Evolutionary conservation across 2,888 invertebrate species (phyloP), one percentile per base, ranked within the genome.

Genomic region (Drosophila mettleri): DNA sequence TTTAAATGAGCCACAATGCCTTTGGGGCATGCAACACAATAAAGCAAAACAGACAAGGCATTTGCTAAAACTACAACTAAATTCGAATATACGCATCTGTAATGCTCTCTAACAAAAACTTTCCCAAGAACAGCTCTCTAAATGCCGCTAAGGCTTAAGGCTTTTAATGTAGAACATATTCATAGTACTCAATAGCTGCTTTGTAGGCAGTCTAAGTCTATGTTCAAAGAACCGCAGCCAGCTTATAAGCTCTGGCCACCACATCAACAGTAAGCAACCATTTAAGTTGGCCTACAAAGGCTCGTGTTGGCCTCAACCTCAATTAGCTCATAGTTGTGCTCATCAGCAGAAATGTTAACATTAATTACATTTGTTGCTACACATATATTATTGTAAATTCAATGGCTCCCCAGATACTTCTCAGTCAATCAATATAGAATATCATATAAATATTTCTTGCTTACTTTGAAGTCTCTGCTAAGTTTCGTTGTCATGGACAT

Each of bases 1-100:
- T 73, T 84, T 76, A 84, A 82, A 75, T 79, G 71, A 75, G 84
- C 84, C 77, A 52, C 79, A 79, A 81, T 69, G 72, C 81, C 68
- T 69, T 75, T 81, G 68, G 68, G 66, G 72, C 75, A 69, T 72
- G 59, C 71, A 66, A 24, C 65, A 60, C 43, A 31, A 22, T 31
- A 20, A 63, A 43, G 52, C 60, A 64, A 61, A 71, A 53, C 54
- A 71, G 52, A 45, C 66, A 59, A 39, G 33, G 20, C 10, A 41
- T 14, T 57, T 31, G 34, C 31, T 12, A 2, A 14, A n/a, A 18
- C 10, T 16, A 10, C 12, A 29, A 8, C 8, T 10, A 4, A 4
- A 43, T n/a, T 43, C 43, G 24, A 39, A 31, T 51, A 16, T 38
- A 31, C 39, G 22, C 18, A 2, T 7, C 16, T 36, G 0, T 14